Percentiles rank a stretch among this genome's conserved stretches.
phyloP scores from a whole-genome alignment of 2,888 invertebrate species.

The Chymomyza amoena region DNA sequence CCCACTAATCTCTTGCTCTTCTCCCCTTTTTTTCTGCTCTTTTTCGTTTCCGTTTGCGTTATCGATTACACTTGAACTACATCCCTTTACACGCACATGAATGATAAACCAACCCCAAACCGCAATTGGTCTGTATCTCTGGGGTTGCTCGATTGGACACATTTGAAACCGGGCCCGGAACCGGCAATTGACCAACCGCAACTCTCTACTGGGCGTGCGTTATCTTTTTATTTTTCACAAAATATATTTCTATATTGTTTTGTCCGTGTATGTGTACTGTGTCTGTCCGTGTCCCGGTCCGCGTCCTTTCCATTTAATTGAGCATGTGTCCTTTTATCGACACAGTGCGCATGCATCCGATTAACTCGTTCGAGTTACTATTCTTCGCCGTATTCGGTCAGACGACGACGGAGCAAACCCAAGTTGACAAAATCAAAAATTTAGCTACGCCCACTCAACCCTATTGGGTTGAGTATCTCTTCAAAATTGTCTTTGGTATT shows the following conservation, averaged over 20 bases:
- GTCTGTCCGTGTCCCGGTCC: slow-evolving; percentile 36
- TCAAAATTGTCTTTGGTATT: slow-evolving; percentile 93
- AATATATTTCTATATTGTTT: slow-evolving; percentile 31
- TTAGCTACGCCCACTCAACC: slow-evolving; percentile 83
- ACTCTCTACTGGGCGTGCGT: slow-evolving; percentile 55
- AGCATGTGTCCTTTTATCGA: slow-evolving; percentile 32
- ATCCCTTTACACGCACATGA: not conserved
- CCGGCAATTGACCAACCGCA: slow-evolving; percentile 53
- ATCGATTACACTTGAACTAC: no score
- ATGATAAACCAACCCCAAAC: slow-evolving; percentile 3
- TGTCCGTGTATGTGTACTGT: slow-evolving; percentile 45
- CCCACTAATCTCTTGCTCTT: slow-evolving; percentile 70
- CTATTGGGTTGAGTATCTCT: slow-evolving; percentile 90
- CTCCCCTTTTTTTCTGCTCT: slow-evolving; percentile 37
- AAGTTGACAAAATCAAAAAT: slow-evolving; percentile 82
- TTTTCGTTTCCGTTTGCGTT: slow-evolving; percentile 52
- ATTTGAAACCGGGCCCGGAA: no score
- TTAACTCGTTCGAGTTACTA: slow-evolving; percentile 96
- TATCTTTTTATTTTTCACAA: slow-evolving; percentile 69
- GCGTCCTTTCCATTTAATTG: not conserved
- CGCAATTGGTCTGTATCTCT: slow-evolving; percentile 31
- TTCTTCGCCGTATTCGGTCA: slow-evolving; percentile 99
- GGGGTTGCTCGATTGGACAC: slow-evolving; percentile 46
- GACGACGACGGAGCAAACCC: slow-evolving; percentile 89
- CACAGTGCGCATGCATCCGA: slow-evolving; percentile 93